A percentile compares a stretch with the other conserved stretches of the same genome.
These are phyloP conservation scores for Linepithema humile DNA, from an alignment of 1,140 invertebrate species.

Conservation along the genomic window DNA sequence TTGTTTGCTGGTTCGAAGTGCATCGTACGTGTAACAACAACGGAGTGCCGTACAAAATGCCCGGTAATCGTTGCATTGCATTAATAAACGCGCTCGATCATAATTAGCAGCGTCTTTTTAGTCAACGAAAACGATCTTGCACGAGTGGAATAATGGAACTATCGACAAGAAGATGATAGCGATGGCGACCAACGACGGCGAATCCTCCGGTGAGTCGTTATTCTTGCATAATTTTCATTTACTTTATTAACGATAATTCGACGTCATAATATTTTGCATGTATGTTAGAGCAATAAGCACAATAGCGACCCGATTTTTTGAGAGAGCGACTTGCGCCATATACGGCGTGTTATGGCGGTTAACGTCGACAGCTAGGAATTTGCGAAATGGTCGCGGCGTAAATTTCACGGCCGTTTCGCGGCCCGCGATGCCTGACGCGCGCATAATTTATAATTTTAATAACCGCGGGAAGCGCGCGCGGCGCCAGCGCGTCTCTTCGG, in stretches of 20 bases:
- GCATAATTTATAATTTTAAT: constrained; percentile 59
- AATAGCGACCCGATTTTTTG: not conserved
- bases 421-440: constrained; percentile 23
- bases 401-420: constrained; percentile 43
- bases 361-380: constrained; percentile 43
- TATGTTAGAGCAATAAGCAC: not conserved
- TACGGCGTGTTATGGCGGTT: constrained; percentile 2
- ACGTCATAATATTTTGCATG: not conserved
- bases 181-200: not conserved
- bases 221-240: not conserved
- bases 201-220: not conserved
- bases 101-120: not conserved
- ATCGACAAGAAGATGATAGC: not conserved
- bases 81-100: not conserved
- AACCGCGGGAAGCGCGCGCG: constrained; percentile 11
- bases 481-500: not conserved
- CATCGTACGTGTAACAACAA: no score
- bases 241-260: not conserved
- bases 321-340: not conserved
- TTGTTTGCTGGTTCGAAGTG: no score
- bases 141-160: not conserved
- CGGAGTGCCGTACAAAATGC: no score
- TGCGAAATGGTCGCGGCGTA: constrained; percentile 46
- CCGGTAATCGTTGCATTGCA: no score
- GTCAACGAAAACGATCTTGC: no score